Evolutionary conservation across 2,888 invertebrate genomes (phyloP).

Genomic region (Seira musarum): DNA sequence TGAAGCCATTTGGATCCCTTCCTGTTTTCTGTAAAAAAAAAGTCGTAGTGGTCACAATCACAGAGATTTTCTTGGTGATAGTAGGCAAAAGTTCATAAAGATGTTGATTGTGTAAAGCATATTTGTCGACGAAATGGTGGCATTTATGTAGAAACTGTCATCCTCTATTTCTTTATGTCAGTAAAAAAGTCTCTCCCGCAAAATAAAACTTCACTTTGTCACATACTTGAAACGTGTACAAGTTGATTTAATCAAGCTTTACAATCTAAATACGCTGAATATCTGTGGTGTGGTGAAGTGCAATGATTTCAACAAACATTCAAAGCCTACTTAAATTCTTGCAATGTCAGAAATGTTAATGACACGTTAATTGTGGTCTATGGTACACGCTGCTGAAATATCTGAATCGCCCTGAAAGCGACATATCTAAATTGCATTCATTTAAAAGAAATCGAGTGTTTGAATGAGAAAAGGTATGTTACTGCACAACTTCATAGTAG

Average conservation of each 20-base stretch:
- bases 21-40: no score
- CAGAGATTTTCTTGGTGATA: no score
- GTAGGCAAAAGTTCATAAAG: no score
- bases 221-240: background rate
- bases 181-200: no score
- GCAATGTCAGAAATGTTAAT: constrained; percentile 41
- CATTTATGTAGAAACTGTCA: no score
- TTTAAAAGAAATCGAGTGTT: no score
- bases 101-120: no score
- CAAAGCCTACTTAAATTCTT: constrained; percentile 2
- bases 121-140: no score
- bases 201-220: constrained; percentile 7
- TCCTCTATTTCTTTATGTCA: no score
- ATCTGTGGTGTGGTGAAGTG: background rate
- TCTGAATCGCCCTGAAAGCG: background rate
- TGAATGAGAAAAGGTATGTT: background rate
- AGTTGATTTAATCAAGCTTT: background rate
- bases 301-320: background rate
- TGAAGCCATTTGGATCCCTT: no score
- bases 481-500: background rate
- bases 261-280: background rate
- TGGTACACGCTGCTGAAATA: no score
- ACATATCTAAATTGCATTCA: background rate
- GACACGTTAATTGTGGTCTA: constrained; percentile 35
- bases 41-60: no score